Base-by-base conservation (phyloP, 2,113 vertebrate genomes). In the Corynorhinus townsendii region DNA sequence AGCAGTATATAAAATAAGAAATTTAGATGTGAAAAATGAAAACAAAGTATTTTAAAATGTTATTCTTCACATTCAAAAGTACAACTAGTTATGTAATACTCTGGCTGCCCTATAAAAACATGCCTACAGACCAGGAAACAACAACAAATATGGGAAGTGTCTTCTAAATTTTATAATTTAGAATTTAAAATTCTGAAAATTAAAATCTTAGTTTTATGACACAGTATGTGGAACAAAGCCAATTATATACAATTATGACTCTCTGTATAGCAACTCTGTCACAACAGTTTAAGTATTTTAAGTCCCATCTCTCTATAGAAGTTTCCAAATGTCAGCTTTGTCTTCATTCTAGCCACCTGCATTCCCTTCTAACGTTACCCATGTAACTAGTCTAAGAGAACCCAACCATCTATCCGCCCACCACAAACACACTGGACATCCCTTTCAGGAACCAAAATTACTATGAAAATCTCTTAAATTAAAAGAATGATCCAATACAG, bases 1-100 rank as follows among this genome's bases (percentile, higher is more conserved):
- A 77, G 33, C n/a, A 77, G 59, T 72, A 20, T 30, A 59, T 19
- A 76, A 75, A 93, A 84, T 69, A 84, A 77, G 35, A 47, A 33
- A 68, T 24, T 76, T 10, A 89, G 24, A 64, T 59, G 45, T 43
- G 16, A 88, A 85, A 35, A 89, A 94, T 52, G 9, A 86, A 92
- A 91, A 80, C n/a, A 64, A 69, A 93, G 11, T 26, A 77, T 80
- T 87, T 83, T 24, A 88, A 88, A 86, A 9, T 30, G 79, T 84
- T 82, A 86, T 43, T 96, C 84, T 93, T 81, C 81, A 85, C 26
- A 82, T 59, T 87, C 35, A 76, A 96, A 69, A 94, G 59, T 68
- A 88, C 84, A 82, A 92, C 62, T 59, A 76, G n/a, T 54, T 89
- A 82, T 15, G 49, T 30, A 11, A 89, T 76, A 49, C 14, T 66